Evolutionary conservation across 2,113 vertebrate genomes (phyloP).

Genomic region (Plectropomus leopardus): DNA sequence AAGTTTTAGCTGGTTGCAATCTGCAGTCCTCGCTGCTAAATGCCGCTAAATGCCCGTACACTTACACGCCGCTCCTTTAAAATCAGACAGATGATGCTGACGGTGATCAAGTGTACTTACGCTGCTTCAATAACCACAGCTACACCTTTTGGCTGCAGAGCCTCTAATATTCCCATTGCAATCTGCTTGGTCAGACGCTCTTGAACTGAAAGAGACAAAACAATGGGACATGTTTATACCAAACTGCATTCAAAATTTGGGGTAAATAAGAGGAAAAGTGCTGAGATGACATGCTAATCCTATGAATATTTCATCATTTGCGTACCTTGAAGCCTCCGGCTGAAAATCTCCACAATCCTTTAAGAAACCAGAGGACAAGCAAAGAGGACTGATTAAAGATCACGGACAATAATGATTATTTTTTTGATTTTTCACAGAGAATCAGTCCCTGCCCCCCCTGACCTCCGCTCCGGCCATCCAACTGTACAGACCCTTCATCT

Average conservation of each 20-base stretch:
- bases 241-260: not conserved
- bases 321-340: constrained; percentile 89
- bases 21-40: too few species aligned
- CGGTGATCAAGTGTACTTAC: constrained; percentile 76
- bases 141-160: constrained; percentile 84
- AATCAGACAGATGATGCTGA: not conserved
- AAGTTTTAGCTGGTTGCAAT: too few species aligned
- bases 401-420: constrained; percentile 61
- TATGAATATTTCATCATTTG: not conserved
- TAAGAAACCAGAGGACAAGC: constrained; percentile 39
- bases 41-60: too few species aligned
- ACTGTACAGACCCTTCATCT: constrained; percentile 30
- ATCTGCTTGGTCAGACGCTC: constrained; percentile 88
- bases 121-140: constrained; percentile 84
- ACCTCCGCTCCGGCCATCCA: not conserved
- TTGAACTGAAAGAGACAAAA: constrained; percentile 81
- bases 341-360: constrained; percentile 90
- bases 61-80: not conserved
- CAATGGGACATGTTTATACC: not conserved
- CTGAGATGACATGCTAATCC: not conserved
- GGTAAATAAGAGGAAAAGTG: not conserved
- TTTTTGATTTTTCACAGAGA: constrained; percentile 61
- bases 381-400: constrained; percentile 31
- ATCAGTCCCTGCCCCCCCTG: constrained; percentile 25
- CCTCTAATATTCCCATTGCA: constrained; percentile 82